phyloP scores from a whole-genome alignment of 2,888 invertebrate species.

The Xestia rhomboidea region DNA sequence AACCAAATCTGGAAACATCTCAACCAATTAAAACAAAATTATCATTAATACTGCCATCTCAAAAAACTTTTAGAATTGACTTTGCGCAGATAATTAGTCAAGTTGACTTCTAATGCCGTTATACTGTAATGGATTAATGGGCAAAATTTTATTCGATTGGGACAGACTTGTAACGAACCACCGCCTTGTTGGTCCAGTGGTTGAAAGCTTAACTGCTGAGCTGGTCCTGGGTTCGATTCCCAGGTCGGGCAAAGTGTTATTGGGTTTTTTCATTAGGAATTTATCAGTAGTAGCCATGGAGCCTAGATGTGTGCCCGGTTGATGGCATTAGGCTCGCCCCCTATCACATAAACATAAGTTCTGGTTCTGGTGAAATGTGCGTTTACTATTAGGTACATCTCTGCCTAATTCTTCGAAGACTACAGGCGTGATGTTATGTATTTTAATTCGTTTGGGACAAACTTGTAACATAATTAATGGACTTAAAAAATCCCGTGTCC shows the following conservation, averaged over 20 bases:
- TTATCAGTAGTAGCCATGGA: background rate
- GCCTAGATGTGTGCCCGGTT: background rate
- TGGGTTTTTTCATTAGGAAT: background rate
- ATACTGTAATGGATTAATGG: constrained; percentile 65
- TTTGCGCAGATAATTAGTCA: constrained; percentile 61
- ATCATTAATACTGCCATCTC: constrained; percentile 50
- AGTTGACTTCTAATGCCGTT: constrained; percentile 61
- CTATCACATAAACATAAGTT: background rate
- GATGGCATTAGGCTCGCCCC: background rate
- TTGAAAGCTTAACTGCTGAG: background rate
- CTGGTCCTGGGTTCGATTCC: background rate
- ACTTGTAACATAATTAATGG: constrained; percentile 63
- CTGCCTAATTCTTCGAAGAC: background rate
- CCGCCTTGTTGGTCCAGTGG: background rate
- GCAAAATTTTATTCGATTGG: constrained; percentile 60
- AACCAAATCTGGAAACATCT: constrained; percentile 46
- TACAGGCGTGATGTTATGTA: background rate
- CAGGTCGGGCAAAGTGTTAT: background rate
- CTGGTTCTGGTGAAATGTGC: background rate
- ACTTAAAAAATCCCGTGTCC: constrained; percentile 42
- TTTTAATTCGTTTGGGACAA: constrained; percentile 33
- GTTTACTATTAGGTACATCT: background rate
- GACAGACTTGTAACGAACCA: constrained; percentile 54
- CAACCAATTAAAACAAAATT: constrained; percentile 63
- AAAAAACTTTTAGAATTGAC: constrained; percentile 50